Conservation (phyloP, 2,113 vertebrate genomes). For the Brachirus orientalis region DNA sequence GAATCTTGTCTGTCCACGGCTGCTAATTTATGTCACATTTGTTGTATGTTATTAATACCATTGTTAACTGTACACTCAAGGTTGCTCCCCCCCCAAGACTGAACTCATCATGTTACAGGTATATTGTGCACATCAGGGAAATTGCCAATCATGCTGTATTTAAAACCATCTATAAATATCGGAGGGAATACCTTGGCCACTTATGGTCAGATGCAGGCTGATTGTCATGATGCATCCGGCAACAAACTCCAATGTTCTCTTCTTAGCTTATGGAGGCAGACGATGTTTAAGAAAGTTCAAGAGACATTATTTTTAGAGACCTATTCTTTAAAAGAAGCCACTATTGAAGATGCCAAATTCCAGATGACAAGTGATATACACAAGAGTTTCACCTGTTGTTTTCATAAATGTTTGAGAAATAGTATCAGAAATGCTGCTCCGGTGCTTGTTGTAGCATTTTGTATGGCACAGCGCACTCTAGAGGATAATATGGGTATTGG, state of each 20-base stretch:
- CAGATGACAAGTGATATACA: background rate
- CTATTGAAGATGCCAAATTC: background rate
- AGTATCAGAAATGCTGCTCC: background rate
- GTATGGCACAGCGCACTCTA: conserved; percentile 48
- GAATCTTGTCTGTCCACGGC: conserved; percentile 75
- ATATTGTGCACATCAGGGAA: conserved; percentile 65
- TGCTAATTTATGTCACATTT: conserved; percentile 69
- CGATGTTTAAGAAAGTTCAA: too few species aligned
- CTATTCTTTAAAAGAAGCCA: too few species aligned
- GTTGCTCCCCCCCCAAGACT: conserved; percentile 52
- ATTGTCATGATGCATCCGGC: conserved; percentile 27
- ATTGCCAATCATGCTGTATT: conserved; percentile 63
- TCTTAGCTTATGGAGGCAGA: background rate
- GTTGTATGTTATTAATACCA: conserved; percentile 78
- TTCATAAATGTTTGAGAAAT: background rate
- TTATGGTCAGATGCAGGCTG: conserved; percentile 55
- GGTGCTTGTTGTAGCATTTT: background rate
- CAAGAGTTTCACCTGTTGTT: background rate
- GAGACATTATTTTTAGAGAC: too few species aligned
- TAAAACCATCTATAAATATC: conserved; percentile 72
- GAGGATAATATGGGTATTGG: background rate
- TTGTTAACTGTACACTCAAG: conserved; percentile 78
- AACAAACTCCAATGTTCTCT: conserved; percentile 18
- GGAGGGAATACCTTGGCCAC: conserved; percentile 57
- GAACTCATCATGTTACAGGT: conserved; percentile 76